phyloP scores from a whole-genome alignment of 2,113 vertebrate genomes.

The Smithornis capensis region DNA sequence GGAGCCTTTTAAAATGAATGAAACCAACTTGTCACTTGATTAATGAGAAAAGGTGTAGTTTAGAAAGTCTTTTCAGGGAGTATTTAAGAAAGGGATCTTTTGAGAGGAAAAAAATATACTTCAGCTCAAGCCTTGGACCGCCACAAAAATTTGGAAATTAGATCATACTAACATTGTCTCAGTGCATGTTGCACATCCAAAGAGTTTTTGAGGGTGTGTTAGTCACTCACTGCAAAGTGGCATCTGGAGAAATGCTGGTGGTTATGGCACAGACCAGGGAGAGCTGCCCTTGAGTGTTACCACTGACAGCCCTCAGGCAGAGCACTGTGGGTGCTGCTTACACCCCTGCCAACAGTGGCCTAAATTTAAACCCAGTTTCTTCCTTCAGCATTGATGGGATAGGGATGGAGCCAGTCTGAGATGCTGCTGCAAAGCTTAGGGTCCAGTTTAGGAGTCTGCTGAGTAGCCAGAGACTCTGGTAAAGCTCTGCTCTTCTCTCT shows the following conservation, averaged over 20 bases:
- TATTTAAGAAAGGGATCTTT: not conserved
- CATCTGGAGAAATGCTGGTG: not conserved
- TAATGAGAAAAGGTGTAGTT: not conserved
- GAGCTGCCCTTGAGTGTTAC: not conserved
- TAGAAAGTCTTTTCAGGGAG: not conserved
- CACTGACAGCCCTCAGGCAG: not conserved
- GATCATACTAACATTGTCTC: not conserved
- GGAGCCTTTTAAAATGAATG: not conserved
- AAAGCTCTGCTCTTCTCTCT: not conserved
- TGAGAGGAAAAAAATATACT: not conserved
- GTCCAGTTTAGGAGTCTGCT: not conserved
- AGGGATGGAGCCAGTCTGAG: not conserved
- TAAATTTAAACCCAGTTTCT: not conserved
- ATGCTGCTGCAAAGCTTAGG: not conserved
- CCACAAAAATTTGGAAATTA: not conserved
- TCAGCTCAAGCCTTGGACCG: not conserved
- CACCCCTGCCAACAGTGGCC: not conserved
- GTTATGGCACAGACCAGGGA: accelerated
- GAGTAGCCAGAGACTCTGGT: not conserved
- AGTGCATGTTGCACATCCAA: accelerated
- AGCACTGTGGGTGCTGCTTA: not conserved
- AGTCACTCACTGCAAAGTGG: not conserved
- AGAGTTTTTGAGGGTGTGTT: not conserved
- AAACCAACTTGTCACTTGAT: not conserved
- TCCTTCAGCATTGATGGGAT: not conserved